Base-by-base conservation (phyloP, 2,113 vertebrate genomes). In the Sinosuthora webbiana region DNA sequence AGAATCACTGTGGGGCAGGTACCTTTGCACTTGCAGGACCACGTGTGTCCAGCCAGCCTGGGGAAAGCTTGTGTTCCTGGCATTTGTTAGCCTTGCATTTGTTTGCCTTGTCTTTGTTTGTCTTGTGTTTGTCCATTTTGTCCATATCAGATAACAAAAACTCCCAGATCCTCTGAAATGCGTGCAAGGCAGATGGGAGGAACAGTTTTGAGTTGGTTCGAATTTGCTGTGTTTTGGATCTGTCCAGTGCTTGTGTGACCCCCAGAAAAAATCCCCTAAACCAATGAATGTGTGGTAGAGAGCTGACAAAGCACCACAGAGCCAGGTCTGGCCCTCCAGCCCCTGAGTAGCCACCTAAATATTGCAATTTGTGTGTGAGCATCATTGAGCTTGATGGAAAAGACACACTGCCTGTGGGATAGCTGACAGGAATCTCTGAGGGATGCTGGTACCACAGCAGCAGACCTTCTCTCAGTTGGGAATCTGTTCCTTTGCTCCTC, bases 1-100 rank as follows among this genome's bases (percentile, higher is more conserved):
- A 20, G 27, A 27, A 35, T 11, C 6, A 1, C 35, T 4, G 0
- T 3, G 25, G 45, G 24, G 5, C 1, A 2, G 5, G 9, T 3
- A 3, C 17, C 8, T 55, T 14, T 63, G 52, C 3, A 0, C 10
- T 33, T 35, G 8, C 3, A 31, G 41, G 42, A 13, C 33, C n/a
- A 5, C 0, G 0, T 11, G 23, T 8, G 2, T 55, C 42, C 73
- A 50, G 23, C 4, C 52, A 42, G 23, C 69, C 7, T 7, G 4
- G 67, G 42, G 31, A 63, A 63, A 55, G 10, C 56, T 68, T 9
- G 10, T 44, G 52, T 4, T 16, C 30, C 77, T 78, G 27, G 9
- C 39, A 11, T 50, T 41, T 71, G 4, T 37, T 60, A 76, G 45
- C 50, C 31, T 81, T 35, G 11, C 39, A 12, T 49, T 44, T 70